Percentiles rank a stretch among this genome's conserved stretches.
These are phyloP conservation scores for Drosophila ogumai DNA, from an alignment of 1,140 invertebrate genomes.

Conservation along the genomic window DNA sequence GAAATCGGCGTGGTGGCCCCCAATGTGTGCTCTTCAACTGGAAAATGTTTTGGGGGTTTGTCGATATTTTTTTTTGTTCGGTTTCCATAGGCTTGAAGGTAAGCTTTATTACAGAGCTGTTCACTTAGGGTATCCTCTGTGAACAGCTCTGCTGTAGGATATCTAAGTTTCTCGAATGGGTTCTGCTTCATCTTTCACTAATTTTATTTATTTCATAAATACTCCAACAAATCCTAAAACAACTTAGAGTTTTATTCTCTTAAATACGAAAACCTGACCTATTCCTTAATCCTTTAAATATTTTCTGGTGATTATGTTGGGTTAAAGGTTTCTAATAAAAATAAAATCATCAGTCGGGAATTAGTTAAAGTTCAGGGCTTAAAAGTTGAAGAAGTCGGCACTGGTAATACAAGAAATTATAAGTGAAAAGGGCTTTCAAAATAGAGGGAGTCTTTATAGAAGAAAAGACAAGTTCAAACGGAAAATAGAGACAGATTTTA, in stretches of 20 bases:
- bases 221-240: not conserved
- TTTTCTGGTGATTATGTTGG: not conserved
- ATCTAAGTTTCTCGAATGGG: slow-evolving; percentile 36
- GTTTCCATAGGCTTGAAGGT: not conserved
- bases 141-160: slow-evolving; percentile 11
- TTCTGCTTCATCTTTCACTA: slow-evolving; percentile 12
- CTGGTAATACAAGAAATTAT: not conserved
- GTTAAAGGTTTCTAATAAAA: not conserved
- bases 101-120: not conserved
- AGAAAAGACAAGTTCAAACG: not conserved
- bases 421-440: not conserved
- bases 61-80: slow-evolving; percentile 28
- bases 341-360: not conserved
- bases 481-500: not conserved
- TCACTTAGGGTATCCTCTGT: not conserved
- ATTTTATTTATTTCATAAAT: not conserved
- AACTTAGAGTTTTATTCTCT: not conserved
- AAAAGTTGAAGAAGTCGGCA: not conserved
- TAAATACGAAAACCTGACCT: not conserved
- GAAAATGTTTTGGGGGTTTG: slow-evolving; percentile 54
- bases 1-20: slow-evolving; percentile 69
- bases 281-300: not conserved
- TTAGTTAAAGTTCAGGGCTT: not conserved
- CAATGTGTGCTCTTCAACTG: slow-evolving; percentile 80
- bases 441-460: not conserved